Percentiles rank a stretch among this genome's conserved stretches.
phyloP scores from a whole-genome alignment of 2,888 invertebrate species.

The Zonitis immaculata region DNA sequence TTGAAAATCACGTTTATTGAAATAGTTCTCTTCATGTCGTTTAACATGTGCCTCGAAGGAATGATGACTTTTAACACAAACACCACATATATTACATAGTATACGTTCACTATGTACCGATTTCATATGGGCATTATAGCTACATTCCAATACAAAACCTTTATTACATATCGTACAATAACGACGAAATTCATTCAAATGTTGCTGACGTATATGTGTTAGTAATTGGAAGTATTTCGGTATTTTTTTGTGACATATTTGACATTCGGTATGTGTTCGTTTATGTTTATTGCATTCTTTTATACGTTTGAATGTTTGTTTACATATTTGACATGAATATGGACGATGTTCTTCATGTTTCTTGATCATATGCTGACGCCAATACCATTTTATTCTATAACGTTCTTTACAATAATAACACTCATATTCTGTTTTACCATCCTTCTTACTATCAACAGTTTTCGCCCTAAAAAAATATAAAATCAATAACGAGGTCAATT shows the following conservation, averaged over 20 bases:
- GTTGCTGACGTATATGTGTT: background rate
- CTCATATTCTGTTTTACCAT: background rate
- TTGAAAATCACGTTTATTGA: background rate
- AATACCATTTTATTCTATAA: background rate
- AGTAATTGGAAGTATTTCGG: background rate
- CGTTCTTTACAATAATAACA: background rate
- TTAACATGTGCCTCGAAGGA: background rate
- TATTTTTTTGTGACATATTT: background rate
- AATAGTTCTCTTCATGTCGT: background rate
- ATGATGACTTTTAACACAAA: background rate
- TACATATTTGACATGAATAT: background rate
- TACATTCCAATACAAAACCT: background rate
- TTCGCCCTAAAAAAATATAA: too few relatives aligned
- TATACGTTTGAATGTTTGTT: background rate
- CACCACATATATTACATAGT: constrained; percentile 8
- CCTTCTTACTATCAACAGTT: too few relatives aligned
- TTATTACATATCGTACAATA: background rate
- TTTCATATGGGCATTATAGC: background rate
- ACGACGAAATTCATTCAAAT: background rate
- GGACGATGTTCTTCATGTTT: background rate
- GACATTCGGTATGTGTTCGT: background rate
- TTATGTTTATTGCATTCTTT: background rate
- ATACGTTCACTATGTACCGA: background rate
- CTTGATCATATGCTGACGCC: background rate
- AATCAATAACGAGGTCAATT: too few relatives aligned